These are phyloP conservation scores for Galerucella pusilla DNA, from an alignment of 2,888 invertebrate genomes.

Conservation along the genomic window DNA sequence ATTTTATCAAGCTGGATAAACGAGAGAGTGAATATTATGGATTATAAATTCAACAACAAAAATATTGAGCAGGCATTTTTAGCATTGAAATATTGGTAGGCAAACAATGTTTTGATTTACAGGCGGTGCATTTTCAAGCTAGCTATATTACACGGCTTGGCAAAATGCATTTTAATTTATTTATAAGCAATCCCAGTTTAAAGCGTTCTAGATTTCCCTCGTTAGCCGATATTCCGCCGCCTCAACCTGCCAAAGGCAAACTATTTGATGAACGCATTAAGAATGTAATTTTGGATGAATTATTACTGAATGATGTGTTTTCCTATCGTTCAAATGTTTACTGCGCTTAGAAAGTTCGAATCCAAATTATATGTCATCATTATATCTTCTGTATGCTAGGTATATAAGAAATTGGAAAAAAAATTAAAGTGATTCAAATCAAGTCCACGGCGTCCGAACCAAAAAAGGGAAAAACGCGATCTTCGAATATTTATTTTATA, in stretches of 20 bases:
- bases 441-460: too few species aligned
- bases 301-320: conserved; percentile 6
- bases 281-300: conserved; percentile 11
- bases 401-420: too few species aligned
- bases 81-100: not conserved
- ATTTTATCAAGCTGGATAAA: too few species aligned
- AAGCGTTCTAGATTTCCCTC: conserved; percentile 27
- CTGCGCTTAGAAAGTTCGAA: too few species aligned
- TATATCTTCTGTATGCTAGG: too few species aligned
- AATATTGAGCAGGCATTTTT: not conserved
- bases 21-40: too few species aligned
- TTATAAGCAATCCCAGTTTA: conserved; percentile 26
- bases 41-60: not conserved
- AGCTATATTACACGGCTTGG: not conserved
- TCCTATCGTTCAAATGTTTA: not conserved
- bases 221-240: conserved; percentile 19
- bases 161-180: conserved; percentile 23
- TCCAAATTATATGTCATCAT: too few species aligned
- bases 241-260: conserved; percentile 11
- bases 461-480: too few species aligned
- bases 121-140: not conserved
- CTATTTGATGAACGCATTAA: conserved; percentile 23
- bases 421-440: too few species aligned
- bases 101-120: conserved; percentile 10
- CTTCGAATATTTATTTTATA: too few species aligned